Evolutionary conservation across 2,888 invertebrate species (phyloP).

Genomic region (Drosophila austrosaltans): DNA sequence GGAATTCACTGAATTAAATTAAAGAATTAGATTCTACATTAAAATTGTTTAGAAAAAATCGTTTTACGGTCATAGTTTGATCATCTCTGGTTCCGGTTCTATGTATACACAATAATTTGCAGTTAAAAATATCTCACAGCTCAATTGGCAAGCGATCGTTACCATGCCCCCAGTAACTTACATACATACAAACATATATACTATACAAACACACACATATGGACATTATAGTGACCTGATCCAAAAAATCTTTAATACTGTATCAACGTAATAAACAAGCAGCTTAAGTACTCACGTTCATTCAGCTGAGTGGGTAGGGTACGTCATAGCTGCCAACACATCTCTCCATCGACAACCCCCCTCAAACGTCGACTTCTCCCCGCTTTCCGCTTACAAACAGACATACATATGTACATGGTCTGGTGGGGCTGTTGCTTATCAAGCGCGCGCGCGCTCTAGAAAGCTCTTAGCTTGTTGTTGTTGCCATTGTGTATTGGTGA

Average conservation of each 20-base stretch:
- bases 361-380: background rate
- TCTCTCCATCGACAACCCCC: slow-evolving; percentile 11
- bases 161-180: background rate
- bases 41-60: background rate
- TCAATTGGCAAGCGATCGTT: background rate
- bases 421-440: slow-evolving; percentile 38
- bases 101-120: background rate
- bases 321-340: slow-evolving; percentile 54
- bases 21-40: background rate
- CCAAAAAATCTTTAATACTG: slow-evolving; percentile 1
- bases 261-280: slow-evolving; percentile 7
- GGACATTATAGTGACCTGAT: slow-evolving; percentile 1
- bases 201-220: background rate
- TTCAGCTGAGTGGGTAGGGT: slow-evolving; percentile 39
- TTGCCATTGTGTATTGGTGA: slow-evolving; percentile 45
- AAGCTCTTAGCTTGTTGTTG: slow-evolving; percentile 23
- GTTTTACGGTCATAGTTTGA: background rate
- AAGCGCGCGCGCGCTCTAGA: slow-evolving; percentile 40
- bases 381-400: background rate
- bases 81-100: background rate
- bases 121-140: background rate
- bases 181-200: background rate
- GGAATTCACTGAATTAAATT: too few species aligned
- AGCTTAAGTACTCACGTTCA: slow-evolving; percentile 12
- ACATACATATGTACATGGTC: background rate